Conservation (phyloP, 2,113 vertebrate genomes). For the Ceyx melanurus region DNA sequence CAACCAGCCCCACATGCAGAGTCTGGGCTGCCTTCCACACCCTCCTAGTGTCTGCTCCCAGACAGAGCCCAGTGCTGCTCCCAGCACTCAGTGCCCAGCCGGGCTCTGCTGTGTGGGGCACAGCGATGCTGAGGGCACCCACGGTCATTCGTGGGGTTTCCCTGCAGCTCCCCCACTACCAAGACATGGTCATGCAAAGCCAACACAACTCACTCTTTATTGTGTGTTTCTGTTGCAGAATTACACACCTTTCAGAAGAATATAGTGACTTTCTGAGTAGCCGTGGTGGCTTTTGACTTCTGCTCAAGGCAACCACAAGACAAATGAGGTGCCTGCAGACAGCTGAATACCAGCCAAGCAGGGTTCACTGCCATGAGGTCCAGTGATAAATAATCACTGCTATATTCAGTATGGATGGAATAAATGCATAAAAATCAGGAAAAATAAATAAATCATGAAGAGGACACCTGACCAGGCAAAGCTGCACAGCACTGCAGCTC, state of each 20-base stretch:
- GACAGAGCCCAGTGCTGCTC: too few relatives aligned
- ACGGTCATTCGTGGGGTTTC: accelerated
- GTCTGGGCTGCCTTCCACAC: background rate
- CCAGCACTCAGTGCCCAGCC: accelerated
- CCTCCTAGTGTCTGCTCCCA: background rate
- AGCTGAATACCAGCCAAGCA: background rate
- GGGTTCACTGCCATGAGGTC: background rate
- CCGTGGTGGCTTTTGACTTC: background rate
- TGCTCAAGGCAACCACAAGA: background rate
- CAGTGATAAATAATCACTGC: background rate
- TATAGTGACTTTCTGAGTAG: background rate
- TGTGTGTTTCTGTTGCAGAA: background rate
- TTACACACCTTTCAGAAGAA: background rate
- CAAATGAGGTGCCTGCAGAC: background rate
- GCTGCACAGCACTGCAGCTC: background rate
- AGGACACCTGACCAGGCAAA: background rate
- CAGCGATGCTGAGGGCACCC: background rate
- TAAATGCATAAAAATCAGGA: background rate
- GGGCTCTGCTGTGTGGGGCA: accelerated
- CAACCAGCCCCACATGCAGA: background rate
- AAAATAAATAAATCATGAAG: background rate
- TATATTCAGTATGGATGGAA: background rate
- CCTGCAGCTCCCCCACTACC: background rate
- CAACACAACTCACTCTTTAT: background rate
- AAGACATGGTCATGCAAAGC: background rate